Percentiles rank a stretch among this genome's conserved stretches.
phyloP scores from a whole-genome alignment of 2,113 vertebrate species.

The Chaetorhynchus papuensis region DNA sequence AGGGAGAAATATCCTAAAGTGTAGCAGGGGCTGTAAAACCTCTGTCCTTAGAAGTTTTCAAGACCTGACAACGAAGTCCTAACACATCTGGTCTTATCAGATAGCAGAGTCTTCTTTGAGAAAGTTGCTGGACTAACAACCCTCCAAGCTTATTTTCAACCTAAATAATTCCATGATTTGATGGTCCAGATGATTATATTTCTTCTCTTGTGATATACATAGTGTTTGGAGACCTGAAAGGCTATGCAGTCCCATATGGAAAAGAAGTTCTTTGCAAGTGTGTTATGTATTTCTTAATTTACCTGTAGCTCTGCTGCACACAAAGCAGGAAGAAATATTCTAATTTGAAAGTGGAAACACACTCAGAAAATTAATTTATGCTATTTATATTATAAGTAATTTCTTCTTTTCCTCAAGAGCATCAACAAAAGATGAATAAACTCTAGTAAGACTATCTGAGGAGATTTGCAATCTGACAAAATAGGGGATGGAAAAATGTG shows the following conservation, averaged over 20 bases:
- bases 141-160: not conserved
- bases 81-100: not conserved
- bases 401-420: not conserved
- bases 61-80: not conserved
- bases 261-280: not conserved
- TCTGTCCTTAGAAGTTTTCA: not conserved
- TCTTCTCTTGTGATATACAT: not conserved
- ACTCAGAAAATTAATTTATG: not conserved
- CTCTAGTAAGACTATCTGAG: not conserved
- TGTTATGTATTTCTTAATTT: not conserved
- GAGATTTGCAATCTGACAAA: not conserved
- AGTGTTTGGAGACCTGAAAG: not conserved
- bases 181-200: not conserved
- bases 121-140: not conserved
- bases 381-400: not conserved
- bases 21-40: not conserved
- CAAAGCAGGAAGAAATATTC: not conserved
- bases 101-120: not conserved
- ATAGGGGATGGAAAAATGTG: not conserved
- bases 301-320: not conserved
- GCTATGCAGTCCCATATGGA: not conserved
- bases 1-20: not conserved
- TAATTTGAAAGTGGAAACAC: not conserved
- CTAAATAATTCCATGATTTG: not conserved
- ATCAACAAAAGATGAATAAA: not conserved